These are phyloP conservation scores for Chironomus riparius DNA, from an alignment of 2,888 invertebrate species.

Conservation along the genomic window DNA sequence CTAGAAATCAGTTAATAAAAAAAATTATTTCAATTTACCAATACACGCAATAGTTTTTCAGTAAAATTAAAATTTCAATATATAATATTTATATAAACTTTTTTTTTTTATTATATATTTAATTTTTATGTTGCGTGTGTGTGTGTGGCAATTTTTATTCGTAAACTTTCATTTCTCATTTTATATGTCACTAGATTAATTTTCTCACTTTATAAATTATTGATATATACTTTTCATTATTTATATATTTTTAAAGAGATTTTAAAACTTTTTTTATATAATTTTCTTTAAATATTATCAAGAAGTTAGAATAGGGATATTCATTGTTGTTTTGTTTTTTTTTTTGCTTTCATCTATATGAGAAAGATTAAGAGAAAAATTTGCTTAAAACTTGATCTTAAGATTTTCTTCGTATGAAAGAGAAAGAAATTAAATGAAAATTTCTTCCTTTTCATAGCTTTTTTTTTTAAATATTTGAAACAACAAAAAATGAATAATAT, in stretches of 20 bases:
- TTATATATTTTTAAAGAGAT: neutral
- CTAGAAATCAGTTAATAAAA: no score
- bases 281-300: conserved; percentile 5
- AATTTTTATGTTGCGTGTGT: neutral
- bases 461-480: neutral
- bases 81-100: neutral
- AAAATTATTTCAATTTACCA: no score
- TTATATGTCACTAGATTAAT: neutral
- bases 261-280: neutral
- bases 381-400: neutral
- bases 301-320: neutral
- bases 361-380: neutral
- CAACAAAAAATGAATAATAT: no score
- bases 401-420: neutral
- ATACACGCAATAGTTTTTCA: neutral
- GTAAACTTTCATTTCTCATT: neutral
- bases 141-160: conserved; percentile 1
- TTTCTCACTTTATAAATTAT: conserved; percentile 1
- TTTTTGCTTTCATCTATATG: neutral
- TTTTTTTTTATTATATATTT: neutral
- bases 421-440: neutral
- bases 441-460: neutral
- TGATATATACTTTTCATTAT: conserved; percentile 1
- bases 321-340: no score
- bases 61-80: neutral